These are phyloP conservation scores for Tenthredo mesomela DNA, from an alignment of 2,888 invertebrate genomes.

Conservation along the genomic window DNA sequence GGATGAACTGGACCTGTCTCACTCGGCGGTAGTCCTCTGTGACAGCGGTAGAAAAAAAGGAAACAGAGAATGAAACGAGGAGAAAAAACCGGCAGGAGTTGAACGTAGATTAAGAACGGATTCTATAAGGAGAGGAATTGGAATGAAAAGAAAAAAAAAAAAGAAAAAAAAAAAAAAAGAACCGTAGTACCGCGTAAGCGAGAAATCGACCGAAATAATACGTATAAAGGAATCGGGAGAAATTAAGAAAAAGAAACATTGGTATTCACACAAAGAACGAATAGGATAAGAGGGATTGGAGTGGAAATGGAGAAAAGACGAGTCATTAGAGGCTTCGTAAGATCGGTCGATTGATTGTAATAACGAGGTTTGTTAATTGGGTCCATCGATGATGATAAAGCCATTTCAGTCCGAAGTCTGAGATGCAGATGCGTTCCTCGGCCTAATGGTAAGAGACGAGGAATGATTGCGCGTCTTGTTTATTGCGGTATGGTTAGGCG, in stretches of 20 bases:
- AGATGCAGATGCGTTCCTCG: conserved; percentile 38
- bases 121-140: conserved; percentile 48
- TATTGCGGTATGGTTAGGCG: conserved; percentile 38
- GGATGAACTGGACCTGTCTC: conserved; percentile 50
- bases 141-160: conserved; percentile 25
- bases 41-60: conserved; percentile 59
- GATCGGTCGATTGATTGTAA: conserved; percentile 68
- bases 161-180: not conserved
- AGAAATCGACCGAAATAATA: conserved; percentile 46
- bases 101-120: conserved; percentile 73
- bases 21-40: conserved; percentile 46
- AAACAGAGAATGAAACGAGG: conserved; percentile 55
- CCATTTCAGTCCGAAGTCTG: conserved; percentile 58
- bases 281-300: conserved; percentile 47
- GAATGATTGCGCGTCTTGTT: conserved; percentile 38
- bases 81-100: conserved; percentile 69
- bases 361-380: conserved; percentile 73
- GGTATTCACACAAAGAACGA: conserved; percentile 10
- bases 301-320: conserved; percentile 61
- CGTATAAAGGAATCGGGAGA: conserved; percentile 29
- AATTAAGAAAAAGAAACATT: conserved; percentile 28
- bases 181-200: conserved; percentile 49
- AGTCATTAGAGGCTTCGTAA: conserved; percentile 56
- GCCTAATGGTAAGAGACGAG: conserved; percentile 12
- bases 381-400: conserved; percentile 60